Percentiles rank a stretch among this genome's conserved stretches.
Evolutionary conservation across 1,140 invertebrate species (phyloP).

Genomic region (Galleria mellonella): DNA sequence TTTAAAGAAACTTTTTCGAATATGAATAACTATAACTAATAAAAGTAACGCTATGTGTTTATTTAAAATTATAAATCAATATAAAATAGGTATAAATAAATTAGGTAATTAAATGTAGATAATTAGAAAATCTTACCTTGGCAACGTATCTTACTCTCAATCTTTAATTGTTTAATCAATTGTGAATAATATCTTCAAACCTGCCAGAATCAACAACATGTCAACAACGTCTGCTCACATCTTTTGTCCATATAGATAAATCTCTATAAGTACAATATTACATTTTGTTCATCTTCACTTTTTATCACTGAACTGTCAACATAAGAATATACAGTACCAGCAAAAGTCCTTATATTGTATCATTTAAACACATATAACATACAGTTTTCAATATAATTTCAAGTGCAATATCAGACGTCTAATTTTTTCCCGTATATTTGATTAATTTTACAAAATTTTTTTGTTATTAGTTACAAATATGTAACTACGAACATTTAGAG

Average conservation of each 20-base stretch:
- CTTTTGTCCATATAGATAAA: too few species aligned
- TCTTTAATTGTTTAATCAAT: too few species aligned
- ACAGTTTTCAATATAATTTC: background rate
- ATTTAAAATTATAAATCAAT: too few species aligned
- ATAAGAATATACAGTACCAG: constrained; percentile 12
- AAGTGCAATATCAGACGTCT: background rate
- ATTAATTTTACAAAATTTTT: constrained; percentile 1
- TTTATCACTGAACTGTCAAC: constrained; percentile 49
- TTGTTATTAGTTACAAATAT: constrained; percentile 27
- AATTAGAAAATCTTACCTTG: constrained; percentile 8
- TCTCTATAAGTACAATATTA: constrained; percentile 19
- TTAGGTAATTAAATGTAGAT: too few species aligned
- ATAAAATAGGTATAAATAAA: too few species aligned
- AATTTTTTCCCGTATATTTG: background rate
- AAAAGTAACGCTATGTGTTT: too few species aligned
- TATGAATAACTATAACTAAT: too few species aligned
- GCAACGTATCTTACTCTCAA: too few species aligned
- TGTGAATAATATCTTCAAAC: too few species aligned
- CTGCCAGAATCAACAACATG: too few species aligned
- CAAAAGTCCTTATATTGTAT: background rate
- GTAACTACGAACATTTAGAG: constrained; percentile 29
- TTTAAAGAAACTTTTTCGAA: too few species aligned
- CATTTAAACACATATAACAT: background rate
- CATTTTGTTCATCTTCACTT: constrained; percentile 35
- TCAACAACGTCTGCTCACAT: too few species aligned